Base-by-base conservation (phyloP, 2,113 vertebrate genomes). In the Malurus alboscapulatus region DNA sequence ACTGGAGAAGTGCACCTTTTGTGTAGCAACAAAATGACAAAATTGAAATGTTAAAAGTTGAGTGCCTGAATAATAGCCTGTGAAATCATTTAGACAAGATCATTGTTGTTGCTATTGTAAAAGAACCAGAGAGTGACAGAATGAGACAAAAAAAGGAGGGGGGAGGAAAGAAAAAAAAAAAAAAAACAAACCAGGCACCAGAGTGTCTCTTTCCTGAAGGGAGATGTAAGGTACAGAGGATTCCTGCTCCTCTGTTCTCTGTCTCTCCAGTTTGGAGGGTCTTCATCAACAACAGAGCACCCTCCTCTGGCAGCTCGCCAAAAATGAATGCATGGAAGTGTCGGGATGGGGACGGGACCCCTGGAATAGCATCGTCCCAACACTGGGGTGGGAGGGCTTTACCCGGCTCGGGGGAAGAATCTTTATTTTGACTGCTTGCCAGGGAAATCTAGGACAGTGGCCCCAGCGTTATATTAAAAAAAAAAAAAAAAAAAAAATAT, bases 21-120 rank as follows among this genome's bases (percentile, higher is more conserved):
- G 97, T 98, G 96, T 97, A 94, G 94, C 97, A 97, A 97, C 97
- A 97, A 97, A 98, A 97, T 98, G 97, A 98, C 97, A 98, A 97
- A 97, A 98, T 98, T 97, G 97, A 98, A 98, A 98, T 97, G 97
- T 98, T 98, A 97, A 97, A 98, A 98, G 97, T 98, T 97, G 97
- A 98, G 97, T 96, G 97, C 97, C 97, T 98, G 98, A 98, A 98
- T 98, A 97, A 98, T 97, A 97, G 97, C 95, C 98, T 97, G 97
- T 97, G 97, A 98, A 98, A 98, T 98, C 97, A 97, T 97, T 97
- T 97, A 98, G 98, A 98, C 97, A 97, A 97, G 98, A 97, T 95
- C 96, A 97, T 98, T 98, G 97, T 98, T 96, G 95, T 92, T 95
- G 93, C 88, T 77, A 96, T 97, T 97, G 97, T 98, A 97, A 97